Percentiles rank a stretch among this genome's conserved stretches.
These are phyloP conservation scores for Amphilophus citrinellus DNA, from an alignment of 2,113 vertebrate species.

Conservation along the genomic window DNA sequence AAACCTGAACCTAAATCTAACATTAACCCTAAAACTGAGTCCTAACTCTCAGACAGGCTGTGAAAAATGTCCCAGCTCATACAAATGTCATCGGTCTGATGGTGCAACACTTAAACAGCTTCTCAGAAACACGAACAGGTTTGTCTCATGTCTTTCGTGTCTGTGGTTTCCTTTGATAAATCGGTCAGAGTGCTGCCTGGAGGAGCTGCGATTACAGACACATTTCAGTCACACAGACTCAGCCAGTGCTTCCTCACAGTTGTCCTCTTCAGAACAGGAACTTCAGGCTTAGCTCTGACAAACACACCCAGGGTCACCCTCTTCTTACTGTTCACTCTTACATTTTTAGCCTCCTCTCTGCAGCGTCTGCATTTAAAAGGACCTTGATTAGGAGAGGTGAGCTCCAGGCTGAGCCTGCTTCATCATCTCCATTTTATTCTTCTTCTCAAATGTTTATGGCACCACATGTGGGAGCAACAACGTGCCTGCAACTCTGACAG, in stretches of 20 bases:
- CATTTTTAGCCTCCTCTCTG: too few species aligned
- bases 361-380: too few species aligned
- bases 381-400: too few species aligned
- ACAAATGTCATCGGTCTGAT: not conserved
- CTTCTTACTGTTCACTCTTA: too few species aligned
- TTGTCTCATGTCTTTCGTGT: not conserved
- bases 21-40: too few species aligned
- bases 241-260: not conserved
- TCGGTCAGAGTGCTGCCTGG: not conserved
- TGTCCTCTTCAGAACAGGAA: not conserved
- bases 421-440: not conserved
- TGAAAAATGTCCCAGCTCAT: too few species aligned
- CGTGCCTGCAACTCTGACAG: not conserved
- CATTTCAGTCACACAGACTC: not conserved
- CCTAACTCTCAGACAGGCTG: too few species aligned
- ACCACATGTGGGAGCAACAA: not conserved
- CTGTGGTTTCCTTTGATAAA: not conserved
- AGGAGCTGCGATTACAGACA: not conserved
- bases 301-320: not conserved
- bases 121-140: too few species aligned
- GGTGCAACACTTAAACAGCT: not conserved
- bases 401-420: not conserved
- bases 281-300: not conserved
- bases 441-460: not conserved
- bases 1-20: too few species aligned